These are phyloP conservation scores for Butastur rufipennis DNA, from an alignment of 2,113 vertebrate species.

Conservation along the genomic window DNA sequence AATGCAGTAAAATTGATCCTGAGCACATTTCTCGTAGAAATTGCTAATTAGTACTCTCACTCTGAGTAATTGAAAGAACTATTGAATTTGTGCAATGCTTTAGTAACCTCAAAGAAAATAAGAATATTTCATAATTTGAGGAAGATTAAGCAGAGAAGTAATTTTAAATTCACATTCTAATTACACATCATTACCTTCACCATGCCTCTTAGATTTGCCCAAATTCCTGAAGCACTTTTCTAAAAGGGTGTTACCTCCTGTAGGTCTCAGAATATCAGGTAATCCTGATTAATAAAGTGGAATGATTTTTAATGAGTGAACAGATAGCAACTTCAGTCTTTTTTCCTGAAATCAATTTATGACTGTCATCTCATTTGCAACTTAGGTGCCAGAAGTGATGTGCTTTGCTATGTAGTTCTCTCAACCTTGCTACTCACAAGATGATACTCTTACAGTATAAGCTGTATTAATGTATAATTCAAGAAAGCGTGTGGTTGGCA, in stretches of 20 bases:
- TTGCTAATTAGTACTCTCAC: not conserved
- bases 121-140: not conserved
- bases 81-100: not conserved
- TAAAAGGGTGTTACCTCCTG: not conserved
- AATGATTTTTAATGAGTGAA: conserved; percentile 10
- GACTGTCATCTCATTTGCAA: conserved; percentile 38
- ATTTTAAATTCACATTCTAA: conserved; percentile 5
- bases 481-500: not conserved
- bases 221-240: not conserved
- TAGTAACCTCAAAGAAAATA: not conserved
- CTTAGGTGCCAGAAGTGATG: conserved; percentile 33
- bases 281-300: conserved; percentile 41
- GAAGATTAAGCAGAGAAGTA: not conserved
- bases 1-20: not conserved
- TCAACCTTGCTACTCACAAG: conserved; percentile 10
- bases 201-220: not conserved
- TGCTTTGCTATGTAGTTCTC: conserved; percentile 36
- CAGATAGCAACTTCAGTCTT: not conserved
- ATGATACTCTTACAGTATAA: conserved; percentile 53
- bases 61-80: not conserved
- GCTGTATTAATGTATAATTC: conserved; percentile 61
- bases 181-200: not conserved
- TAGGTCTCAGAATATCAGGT: not conserved
- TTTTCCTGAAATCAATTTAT: conserved; percentile 39
- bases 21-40: not conserved